Percentiles rank a stretch among this genome's conserved stretches.
Evolutionary conservation across 2,888 invertebrate species (phyloP).

Genomic region (Melanotus villosus): DNA sequence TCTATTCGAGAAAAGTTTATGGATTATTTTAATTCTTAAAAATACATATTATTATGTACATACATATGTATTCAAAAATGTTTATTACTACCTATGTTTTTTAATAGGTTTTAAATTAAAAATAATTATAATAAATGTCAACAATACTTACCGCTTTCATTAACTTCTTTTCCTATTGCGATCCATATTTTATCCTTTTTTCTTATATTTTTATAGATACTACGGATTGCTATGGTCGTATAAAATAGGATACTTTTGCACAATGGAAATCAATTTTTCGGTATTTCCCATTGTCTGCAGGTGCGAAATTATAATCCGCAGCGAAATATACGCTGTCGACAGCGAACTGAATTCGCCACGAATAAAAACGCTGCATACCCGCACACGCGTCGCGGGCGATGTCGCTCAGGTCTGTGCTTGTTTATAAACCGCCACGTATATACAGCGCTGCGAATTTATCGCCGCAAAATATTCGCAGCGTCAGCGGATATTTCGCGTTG

Average conservation of each 20-base stretch:
- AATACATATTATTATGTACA: not conserved
- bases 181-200: slow-evolving; percentile 32
- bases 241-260: slow-evolving; percentile 3
- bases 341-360: not conserved
- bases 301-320: not conserved
- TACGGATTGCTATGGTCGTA: slow-evolving; percentile 30
- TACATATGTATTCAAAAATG: slow-evolving; percentile 4
- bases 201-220: slow-evolving; percentile 30
- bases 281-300: not conserved
- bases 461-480: not conserved
- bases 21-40: slow-evolving; percentile 21
- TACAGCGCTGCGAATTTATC: not conserved
- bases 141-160: no score
- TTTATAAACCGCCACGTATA: slow-evolving; percentile 1
- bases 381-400: not conserved
- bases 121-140: no score
- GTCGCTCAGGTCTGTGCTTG: not conserved
- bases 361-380: not conserved
- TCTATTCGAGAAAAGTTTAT: slow-evolving; percentile 35
- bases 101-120: no score
- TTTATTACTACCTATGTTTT: slow-evolving; percentile 28
- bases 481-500: not conserved
- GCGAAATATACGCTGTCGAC: not conserved
- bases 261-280: not conserved
- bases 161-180: slow-evolving; percentile 31